Conservation (phyloP, 2,797 vertebrate genomes). For the Aerospiza tachiro region DNA sequence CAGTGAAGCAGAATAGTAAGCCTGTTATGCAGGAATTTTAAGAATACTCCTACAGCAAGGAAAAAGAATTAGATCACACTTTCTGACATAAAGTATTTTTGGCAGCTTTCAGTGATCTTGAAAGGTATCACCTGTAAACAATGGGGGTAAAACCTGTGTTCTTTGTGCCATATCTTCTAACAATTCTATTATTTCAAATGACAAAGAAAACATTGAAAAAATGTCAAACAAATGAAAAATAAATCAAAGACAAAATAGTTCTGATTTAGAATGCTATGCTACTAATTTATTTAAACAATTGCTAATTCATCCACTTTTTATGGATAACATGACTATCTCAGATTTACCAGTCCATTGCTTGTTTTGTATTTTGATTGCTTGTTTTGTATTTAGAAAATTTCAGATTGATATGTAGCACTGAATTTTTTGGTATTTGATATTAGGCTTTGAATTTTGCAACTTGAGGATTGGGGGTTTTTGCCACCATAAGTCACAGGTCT, state of each 20-base stretch:
- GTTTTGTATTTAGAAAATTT: not conserved
- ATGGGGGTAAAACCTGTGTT: accelerated
- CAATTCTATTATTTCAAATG: not conserved
- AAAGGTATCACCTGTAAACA: not conserved
- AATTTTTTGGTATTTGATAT: not conserved
- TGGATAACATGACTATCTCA: not conserved
- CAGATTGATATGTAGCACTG: not conserved
- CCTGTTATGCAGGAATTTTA: constrained; percentile 36
- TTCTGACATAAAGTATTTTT: not conserved
- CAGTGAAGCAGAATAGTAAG: constrained; percentile 31
- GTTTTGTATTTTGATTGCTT: not conserved
- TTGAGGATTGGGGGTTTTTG: not conserved
- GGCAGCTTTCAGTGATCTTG: not conserved
- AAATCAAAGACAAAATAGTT: not conserved
- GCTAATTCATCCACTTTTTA: not conserved
- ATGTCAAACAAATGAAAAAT: not conserved
- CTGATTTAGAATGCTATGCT: not conserved
- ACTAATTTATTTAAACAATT: not conserved
- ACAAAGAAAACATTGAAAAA: not conserved
- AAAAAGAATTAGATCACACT: not conserved
- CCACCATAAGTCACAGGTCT: not conserved
- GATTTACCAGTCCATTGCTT: not conserved
- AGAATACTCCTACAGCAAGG: not conserved
- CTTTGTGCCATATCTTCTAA: not conserved
- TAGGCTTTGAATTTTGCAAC: not conserved